Evolutionary conservation across 1,140 invertebrate species (phyloP).

Genomic region (Drosophila fuyamai): DNA sequence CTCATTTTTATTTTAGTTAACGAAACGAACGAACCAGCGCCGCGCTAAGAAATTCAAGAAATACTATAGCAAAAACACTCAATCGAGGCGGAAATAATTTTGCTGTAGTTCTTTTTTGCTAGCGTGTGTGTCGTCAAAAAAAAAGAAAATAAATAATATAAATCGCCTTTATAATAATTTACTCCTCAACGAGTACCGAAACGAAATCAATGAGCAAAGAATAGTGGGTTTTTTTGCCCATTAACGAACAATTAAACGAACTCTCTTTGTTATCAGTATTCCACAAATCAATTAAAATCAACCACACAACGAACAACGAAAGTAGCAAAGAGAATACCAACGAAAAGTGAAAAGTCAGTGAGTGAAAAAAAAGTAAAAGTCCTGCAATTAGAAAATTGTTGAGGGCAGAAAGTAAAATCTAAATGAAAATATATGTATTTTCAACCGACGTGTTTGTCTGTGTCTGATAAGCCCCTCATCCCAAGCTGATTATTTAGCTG

Average conservation of each 20-base stretch:
- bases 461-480: slow-evolving; percentile 45
- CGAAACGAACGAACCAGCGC: slow-evolving; percentile 77
- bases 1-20: slow-evolving; percentile 79
- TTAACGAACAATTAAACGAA: slow-evolving; percentile 77
- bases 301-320: slow-evolving; percentile 18
- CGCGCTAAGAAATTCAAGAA: slow-evolving; percentile 58
- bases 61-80: slow-evolving; percentile 38
- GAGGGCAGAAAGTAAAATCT: slow-evolving; percentile 11
- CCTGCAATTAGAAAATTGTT: slow-evolving; percentile 13
- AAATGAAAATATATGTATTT: not conserved
- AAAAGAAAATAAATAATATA: slow-evolving; percentile 24
- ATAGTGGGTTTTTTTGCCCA: slow-evolving; percentile 43
- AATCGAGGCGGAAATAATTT: slow-evolving; percentile 51
- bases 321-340: slow-evolving; percentile 28
- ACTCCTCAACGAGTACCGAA: slow-evolving; percentile 36
- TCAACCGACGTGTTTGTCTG: slow-evolving; percentile 7
- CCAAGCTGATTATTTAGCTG: slow-evolving; percentile 34
- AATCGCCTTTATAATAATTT: slow-evolving; percentile 30
- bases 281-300: slow-evolving; percentile 48
- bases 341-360: slow-evolving; percentile 20
- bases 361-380: slow-evolving; percentile 29
- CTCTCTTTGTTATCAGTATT: slow-evolving; percentile 74
- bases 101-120: slow-evolving; percentile 43
- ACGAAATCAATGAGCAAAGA: slow-evolving; percentile 48
- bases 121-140: slow-evolving; percentile 37